Base-by-base conservation (phyloP, 2,888 invertebrate genomes). In the Trichopoda pennipes region DNA sequence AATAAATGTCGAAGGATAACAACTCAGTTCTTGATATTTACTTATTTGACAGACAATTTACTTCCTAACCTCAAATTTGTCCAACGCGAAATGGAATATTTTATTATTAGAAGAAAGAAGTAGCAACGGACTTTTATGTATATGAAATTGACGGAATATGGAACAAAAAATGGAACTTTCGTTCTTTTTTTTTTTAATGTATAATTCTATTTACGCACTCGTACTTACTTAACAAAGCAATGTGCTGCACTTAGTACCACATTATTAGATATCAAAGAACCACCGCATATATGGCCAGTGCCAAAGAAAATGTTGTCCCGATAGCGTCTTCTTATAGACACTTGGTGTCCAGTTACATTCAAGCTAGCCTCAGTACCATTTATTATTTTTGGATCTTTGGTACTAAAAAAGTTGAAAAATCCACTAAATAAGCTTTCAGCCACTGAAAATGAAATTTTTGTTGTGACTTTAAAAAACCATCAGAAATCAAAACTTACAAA, bases 231-330 rank as follows among this genome's bases (percentile, higher is more conserved):
- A n/a, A 87, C 87, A 81, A 91, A 88, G 49, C 90, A 90, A 84
- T 90, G 91, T 0, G 90, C 90, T 0, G 90, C 91, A 2, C 87
- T 85, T 1, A 91, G 83, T 0, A 88, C 90, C 10, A 86, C 86
- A 77, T 86, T 87, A 9, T 85, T 74, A 3, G 84, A 77, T 58
- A 90, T 88, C 58, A 90, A 77, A 0, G 89, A 80, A 4, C 89
- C 90, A 3, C 90, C 90, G 55, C 90, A 90, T 16, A 90, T 80
- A 82, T 90, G 90, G 0, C 91, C 91, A 2, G 87, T 86, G 12
- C 91, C 90, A 75, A 87, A 90, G 79, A 85, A 88, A 55, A 85
- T 86, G 28, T 86, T 87, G 66, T 87, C 87, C 70, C 86, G 87
- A 9, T 84, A 66, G 17, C 89, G 79, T 4, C 49, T 44, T 58